phyloP scores from a whole-genome alignment of 2,113 vertebrate species.

The Salvator merianae region DNA sequence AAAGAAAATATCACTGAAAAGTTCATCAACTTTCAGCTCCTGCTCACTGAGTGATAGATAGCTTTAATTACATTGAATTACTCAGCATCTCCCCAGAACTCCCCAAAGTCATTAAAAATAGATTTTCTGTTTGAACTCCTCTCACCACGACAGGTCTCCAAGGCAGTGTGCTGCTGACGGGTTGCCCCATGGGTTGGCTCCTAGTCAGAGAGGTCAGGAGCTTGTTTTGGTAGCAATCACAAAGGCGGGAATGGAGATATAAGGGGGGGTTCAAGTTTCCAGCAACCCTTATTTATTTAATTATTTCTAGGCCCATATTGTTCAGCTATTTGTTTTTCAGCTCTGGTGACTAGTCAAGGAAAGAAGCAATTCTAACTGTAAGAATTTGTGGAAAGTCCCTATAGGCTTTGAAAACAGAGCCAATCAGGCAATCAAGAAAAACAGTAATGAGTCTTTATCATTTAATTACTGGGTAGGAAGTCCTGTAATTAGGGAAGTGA shows the following conservation, averaged over 20 bases:
- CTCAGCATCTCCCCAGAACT: slow-evolving; percentile 76
- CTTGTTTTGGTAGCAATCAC: slow-evolving; percentile 69
- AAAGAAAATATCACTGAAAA: slow-evolving; percentile 70
- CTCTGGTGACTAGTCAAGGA: not conserved
- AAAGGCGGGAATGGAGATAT: slow-evolving; percentile 22
- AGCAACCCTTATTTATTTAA: not conserved
- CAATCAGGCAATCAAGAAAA: slow-evolving; percentile 43
- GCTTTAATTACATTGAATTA: slow-evolving; percentile 88
- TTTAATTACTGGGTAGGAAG: slow-evolving; percentile 41
- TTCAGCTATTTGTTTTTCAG: not conserved
- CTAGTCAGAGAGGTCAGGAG: slow-evolving; percentile 75
- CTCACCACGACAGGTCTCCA: slow-evolving; percentile 69
- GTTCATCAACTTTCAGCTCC: slow-evolving; percentile 73
- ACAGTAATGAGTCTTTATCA: slow-evolving; percentile 41
- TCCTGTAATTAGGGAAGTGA: slow-evolving; percentile 22
- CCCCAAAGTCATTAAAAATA: slow-evolving; percentile 92
- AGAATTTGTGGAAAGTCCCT: slow-evolving; percentile 17
- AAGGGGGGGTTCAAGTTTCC: not conserved
- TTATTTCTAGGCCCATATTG: slow-evolving; percentile 31
- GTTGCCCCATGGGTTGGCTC: slow-evolving; percentile 57
- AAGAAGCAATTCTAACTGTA: not conserved
- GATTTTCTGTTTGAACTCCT: slow-evolving; percentile 78
- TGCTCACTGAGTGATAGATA: slow-evolving; percentile 85
- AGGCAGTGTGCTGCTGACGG: slow-evolving; percentile 77
- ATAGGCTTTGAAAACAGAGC: slow-evolving; percentile 40